Conservation (phyloP, 2,113 vertebrate genomes). For the Variabilichromis moorii region DNA sequence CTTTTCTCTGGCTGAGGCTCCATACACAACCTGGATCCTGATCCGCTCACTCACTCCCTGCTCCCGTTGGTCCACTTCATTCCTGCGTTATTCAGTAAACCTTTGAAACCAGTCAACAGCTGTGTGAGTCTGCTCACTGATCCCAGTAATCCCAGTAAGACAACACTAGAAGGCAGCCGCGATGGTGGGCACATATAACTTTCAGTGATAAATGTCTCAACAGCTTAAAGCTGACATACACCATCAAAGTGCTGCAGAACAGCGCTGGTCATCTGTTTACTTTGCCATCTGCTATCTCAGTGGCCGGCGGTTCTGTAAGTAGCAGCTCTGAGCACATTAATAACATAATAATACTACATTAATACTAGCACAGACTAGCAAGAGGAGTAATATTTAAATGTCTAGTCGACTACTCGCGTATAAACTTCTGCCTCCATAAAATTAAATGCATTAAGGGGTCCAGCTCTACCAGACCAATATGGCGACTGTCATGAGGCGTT, state of each 20-base stretch:
- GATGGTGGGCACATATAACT: background rate
- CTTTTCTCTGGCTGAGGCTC: background rate
- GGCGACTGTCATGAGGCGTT: background rate
- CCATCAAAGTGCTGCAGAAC: background rate
- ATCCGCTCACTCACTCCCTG: background rate
- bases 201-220: background rate
- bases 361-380: background rate
- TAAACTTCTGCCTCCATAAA: accelerated
- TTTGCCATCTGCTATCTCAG: background rate
- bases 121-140: background rate
- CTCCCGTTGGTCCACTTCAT: background rate
- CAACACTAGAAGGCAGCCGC: accelerated
- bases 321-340: background rate
- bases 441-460: background rate
- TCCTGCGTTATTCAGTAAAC: background rate
- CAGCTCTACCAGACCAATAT: background rate
- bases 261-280: background rate
- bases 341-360: background rate
- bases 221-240: background rate
- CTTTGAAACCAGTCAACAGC: background rate
- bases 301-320: accelerated
- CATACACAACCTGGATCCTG: background rate
- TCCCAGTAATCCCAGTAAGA: background rate
- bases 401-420: background rate
- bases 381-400: background rate